These are phyloP conservation scores for Pinna nobilis DNA, from an alignment of 1,140 invertebrate genomes.

Conservation along the genomic window DNA sequence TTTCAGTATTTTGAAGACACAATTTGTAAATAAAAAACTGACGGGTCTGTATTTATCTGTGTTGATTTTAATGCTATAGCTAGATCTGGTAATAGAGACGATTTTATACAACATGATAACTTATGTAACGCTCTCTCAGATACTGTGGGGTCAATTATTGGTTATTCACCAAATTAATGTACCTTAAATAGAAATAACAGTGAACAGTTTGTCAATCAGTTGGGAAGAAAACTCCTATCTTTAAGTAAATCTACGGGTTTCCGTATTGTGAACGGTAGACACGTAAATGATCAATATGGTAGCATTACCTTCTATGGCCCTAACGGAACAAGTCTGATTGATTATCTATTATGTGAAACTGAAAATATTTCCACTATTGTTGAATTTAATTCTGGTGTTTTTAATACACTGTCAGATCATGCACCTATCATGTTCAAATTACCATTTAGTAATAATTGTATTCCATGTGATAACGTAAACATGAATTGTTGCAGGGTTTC, in stretches of 20 bases:
- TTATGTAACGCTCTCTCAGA: neutral
- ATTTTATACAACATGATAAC: constrained; percentile 2
- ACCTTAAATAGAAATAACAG: neutral
- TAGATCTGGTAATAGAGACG: neutral
- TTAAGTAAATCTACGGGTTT: neutral
- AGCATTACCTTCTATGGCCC: neutral
- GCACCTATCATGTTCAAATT: neutral
- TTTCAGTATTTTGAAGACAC: constrained; percentile 16
- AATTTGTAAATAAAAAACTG: neutral
- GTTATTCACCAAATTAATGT: neutral
- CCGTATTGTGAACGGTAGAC: neutral
- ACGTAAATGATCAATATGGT: neutral
- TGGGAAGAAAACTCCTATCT: neutral
- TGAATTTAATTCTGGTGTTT: neutral
- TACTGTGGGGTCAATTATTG: neutral
- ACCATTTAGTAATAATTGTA: neutral
- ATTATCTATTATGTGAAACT: neutral
- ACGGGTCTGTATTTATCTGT: neutral
- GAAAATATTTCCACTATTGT: neutral
- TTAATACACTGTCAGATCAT: constrained; percentile 17
- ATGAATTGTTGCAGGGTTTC: neutral
- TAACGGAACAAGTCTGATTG: constrained; percentile 1
- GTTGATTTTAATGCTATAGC: constrained; percentile 17
- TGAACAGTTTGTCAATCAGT: neutral
- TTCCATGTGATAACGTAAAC: neutral